phyloP scores from a whole-genome alignment of 2,113 vertebrate genomes.

The Amblyopsis rosae region DNA sequence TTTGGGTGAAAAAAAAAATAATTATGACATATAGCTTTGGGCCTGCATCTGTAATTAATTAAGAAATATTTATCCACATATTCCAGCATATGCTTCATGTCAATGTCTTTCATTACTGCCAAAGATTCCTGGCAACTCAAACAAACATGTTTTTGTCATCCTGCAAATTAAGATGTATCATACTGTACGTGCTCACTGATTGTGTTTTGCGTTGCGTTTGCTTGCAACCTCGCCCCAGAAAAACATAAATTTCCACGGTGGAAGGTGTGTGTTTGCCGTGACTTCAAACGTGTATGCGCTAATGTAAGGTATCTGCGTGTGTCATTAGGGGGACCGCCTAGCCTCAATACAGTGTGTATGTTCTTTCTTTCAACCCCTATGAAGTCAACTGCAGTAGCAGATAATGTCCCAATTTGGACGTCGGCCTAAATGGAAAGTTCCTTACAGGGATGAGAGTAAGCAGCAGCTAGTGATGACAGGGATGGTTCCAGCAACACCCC shows the following conservation, averaged over 20 bases:
- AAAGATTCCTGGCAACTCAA: slow-evolving; percentile 47
- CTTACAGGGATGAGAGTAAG: slow-evolving; percentile 15
- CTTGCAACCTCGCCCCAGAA: slow-evolving; percentile 36
- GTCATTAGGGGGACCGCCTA: neutral
- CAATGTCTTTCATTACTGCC: slow-evolving; percentile 64
- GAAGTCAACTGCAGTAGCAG: slow-evolving; percentile 48
- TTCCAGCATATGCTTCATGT: slow-evolving; percentile 60
- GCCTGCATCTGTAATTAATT: slow-evolving; percentile 62
- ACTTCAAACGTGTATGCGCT: slow-evolving; percentile 47
- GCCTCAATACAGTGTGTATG: slow-evolving; percentile 25
- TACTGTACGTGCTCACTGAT: slow-evolving; percentile 39
- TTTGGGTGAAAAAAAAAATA: slow-evolving; percentile 7
- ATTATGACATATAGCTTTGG: slow-evolving; percentile 60
- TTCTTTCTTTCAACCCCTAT: slow-evolving; percentile 46
- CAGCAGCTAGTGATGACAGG: slow-evolving; percentile 7
- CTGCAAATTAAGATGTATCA: slow-evolving; percentile 70
- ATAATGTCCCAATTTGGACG: slow-evolving; percentile 48
- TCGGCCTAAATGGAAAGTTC: slow-evolving; percentile 43
- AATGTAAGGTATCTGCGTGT: slow-evolving; percentile 16
- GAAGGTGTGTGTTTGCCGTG: slow-evolving; percentile 29
- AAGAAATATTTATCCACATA: slow-evolving; percentile 58
- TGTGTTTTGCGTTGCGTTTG: slow-evolving; percentile 27
- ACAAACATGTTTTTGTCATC: slow-evolving; percentile 42
- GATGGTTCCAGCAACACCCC: slow-evolving; percentile 16
- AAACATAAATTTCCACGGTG: neutral